Base-by-base conservation (phyloP, 2,797 vertebrate genomes). In the Paedocypris micromegethes region DNA sequence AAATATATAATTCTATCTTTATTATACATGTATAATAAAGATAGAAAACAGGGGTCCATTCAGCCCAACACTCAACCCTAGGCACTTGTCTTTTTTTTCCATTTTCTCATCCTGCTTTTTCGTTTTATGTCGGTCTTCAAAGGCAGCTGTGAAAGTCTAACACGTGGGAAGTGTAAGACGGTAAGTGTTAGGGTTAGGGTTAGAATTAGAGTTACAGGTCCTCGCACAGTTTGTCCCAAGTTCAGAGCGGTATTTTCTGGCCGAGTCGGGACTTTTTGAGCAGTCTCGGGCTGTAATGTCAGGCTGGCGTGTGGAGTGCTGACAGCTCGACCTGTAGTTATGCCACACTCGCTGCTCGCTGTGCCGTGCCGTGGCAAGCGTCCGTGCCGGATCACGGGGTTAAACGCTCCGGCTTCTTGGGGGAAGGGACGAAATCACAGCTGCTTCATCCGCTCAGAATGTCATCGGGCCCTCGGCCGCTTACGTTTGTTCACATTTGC, bases 291-390 rank as follows among this genome's bases (percentile, higher is more conserved):
- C 2, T 5, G 40, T 72, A 77, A 80, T 73, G 72, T 81, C 79
- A 76, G 72, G 49, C 67, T 49, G 73, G 63, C 38, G 76, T 72
- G 64, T n/a, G 23, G 63, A 60, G 66, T 72, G 80, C 66, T 81
- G 81, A 84, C 80, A 77, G 79, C 66, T 80, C 73, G 70, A 68
- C 68, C 74, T 66, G 66, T 58, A 64, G 72, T 75, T 63, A 61
- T 79, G 66, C 53, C 72, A 73, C 75, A 66, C 64, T 76, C 46
- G 71, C 63, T 74, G 60, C 61, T 47, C 5, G 59, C 72, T 73
- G 72, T 74, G 64, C 41, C 39, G 57, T 59, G 60, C 75, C 44
- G 50, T 55, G 40, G 72, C 51, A 2, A 9, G 64, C 55, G 42
- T 56, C 64, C 69, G 73, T 69, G 75, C 56, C 40, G 67, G 42